phyloP scores from a whole-genome alignment of 2,113 vertebrate species.

The Cynocephalus volans region DNA sequence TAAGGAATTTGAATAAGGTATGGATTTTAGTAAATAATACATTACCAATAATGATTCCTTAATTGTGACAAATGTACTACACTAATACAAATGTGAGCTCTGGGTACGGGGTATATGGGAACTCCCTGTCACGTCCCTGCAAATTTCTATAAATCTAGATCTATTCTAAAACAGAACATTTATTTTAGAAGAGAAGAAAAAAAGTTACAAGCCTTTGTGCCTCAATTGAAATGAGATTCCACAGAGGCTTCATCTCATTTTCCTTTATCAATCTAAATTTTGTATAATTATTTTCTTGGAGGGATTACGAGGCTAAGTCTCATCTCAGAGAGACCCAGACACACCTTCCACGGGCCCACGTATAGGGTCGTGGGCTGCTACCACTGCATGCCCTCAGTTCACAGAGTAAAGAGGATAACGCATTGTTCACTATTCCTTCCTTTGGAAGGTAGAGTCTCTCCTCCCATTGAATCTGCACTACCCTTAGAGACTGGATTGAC shows the following conservation, averaged over 20 bases:
- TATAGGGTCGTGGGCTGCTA: no score
- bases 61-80: neutral
- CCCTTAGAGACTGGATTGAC: neutral
- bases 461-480: neutral
- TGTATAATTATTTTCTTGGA: neutral
- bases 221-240: neutral
- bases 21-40: neutral
- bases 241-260: neutral
- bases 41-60: neutral
- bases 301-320: no score
- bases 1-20: neutral
- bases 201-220: neutral
- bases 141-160: neutral
- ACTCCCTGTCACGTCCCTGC: neutral
- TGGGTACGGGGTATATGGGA: neutral
- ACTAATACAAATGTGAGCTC: neutral
- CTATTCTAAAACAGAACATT: neutral
- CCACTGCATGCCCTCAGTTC: neutral
- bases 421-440: neutral
- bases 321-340: neutral
- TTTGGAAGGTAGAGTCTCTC: neutral
- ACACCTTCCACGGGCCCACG: neutral
- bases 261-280: neutral
- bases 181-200: neutral
- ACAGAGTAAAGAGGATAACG: neutral